Base-by-base conservation (phyloP, 1,140 invertebrate genomes). In the Pogonus chalceus region DNA sequence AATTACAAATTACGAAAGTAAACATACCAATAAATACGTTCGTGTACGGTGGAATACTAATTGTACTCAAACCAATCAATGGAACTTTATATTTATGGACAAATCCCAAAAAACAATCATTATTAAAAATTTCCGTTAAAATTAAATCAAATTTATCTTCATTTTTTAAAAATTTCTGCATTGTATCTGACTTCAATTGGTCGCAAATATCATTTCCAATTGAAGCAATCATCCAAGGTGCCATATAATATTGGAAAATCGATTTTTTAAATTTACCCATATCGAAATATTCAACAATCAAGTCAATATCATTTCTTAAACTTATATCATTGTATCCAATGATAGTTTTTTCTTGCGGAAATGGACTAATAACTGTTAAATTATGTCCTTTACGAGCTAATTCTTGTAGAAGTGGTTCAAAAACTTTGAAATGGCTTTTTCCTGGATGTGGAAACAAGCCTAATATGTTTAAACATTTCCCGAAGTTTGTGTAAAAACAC, bases 371-470 rank as follows among this genome's bases (percentile, higher is more conserved):
- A 1, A 85, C 76, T 1, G 79, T 85, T 1, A 88, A 14, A 3
- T 84, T 69, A 58, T 87, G 82, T 0, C 82, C 82, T 20, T 76
- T 72, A 12, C 65, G 62, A 0, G 75, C 77, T 23, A 88, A 61
- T 35, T 71, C 76, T 21, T 72, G 63, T 0, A 85, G 62, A 1
- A 87, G 65, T 0, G 82, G 80, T n/a, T 79, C 71, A 61, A 83
- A 82, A 4, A 84, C 78, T 56, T 77, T 73, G 53, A 83, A 83
- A 56, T 88, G 85, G 61, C 83, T 86, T 56, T 76, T 82, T 1
- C 82, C 80, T 0, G 73, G 73, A 64, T 83, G 78, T 0, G 77
- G 73, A 57, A 84, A 79, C 0, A 84, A 58, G 0, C 72, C 80
- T 0, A 87, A 67, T 53, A 87, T 79, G 20, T 66, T 66, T n/a